phyloP scores from a whole-genome alignment of 2,797 vertebrate genomes.

The Diceros bicornis region DNA sequence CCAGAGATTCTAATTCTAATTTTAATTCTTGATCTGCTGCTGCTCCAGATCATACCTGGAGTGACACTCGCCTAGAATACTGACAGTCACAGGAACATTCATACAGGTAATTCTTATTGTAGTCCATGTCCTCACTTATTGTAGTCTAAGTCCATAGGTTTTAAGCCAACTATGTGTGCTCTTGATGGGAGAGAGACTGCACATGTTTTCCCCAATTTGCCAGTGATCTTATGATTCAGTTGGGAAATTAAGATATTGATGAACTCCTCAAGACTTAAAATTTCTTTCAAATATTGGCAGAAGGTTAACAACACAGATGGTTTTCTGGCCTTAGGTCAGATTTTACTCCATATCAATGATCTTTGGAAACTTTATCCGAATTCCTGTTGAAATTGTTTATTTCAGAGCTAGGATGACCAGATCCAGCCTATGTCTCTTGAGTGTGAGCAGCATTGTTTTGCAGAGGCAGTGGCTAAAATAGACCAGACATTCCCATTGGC shows the following conservation, averaged over 20 bases:
- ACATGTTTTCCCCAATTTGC: background rate
- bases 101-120: background rate
- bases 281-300: conserved; percentile 53
- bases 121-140: background rate
- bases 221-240: background rate
- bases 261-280: conserved; percentile 4
- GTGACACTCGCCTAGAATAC: background rate
- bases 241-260: conserved; percentile 50
- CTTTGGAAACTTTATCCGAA: conserved; percentile 57
- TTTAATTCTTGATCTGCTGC: background rate
- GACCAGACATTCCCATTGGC: conserved; percentile 50
- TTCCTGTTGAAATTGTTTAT: conserved; percentile 55
- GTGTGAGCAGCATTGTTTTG: conserved; percentile 55
- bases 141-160: background rate
- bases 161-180: background rate
- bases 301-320: conserved; percentile 38
- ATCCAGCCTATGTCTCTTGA: background rate
- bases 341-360: conserved; percentile 41
- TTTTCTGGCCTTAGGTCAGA: background rate
- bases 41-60: background rate
- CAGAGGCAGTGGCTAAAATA: conserved; percentile 72
- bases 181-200: background rate
- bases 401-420: conserved; percentile 24
- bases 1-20: background rate
- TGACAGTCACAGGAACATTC: background rate